These are phyloP conservation scores for Petrocephalus sullivani DNA, from an alignment of 2,797 vertebrate species.

Conservation along the genomic window DNA sequence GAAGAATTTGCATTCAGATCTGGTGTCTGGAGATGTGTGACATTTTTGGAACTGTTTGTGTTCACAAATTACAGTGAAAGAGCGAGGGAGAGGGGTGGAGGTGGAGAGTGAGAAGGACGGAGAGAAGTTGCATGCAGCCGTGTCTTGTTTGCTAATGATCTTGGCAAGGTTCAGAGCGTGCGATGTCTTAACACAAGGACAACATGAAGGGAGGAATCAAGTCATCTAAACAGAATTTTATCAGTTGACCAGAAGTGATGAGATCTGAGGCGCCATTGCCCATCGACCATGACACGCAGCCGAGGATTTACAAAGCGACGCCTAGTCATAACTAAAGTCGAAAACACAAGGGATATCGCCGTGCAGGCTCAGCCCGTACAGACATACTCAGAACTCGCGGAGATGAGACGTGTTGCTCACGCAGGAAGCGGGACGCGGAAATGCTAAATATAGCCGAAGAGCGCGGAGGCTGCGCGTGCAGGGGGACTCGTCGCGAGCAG, in stretches of 20 bases:
- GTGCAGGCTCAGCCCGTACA: too few relatives aligned
- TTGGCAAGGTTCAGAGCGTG: constrained; percentile 21
- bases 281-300: background rate
- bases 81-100: constrained; percentile 6
- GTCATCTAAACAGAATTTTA: background rate
- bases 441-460: background rate
- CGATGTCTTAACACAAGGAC: constrained; percentile 32
- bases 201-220: background rate
- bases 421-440: background rate
- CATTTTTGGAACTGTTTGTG: constrained; percentile 29
- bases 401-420: background rate
- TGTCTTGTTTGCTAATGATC: constrained; percentile 45
- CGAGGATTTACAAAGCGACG: background rate
- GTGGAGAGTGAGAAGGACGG: constrained; percentile 13
- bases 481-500: constrained; percentile 27
- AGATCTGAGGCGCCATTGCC: background rate
- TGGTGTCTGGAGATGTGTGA: constrained; percentile 16
- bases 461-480: background rate
- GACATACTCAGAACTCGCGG: background rate
- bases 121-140: constrained; percentile 31
- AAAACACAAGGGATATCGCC: background rate
- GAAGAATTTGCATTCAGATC: constrained; percentile 29
- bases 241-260: background rate
- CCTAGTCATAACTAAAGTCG: background rate
- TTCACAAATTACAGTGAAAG: constrained; percentile 48